Evolutionary conservation across 2,888 invertebrate genomes (phyloP).

Genomic region (Ctena decussata): DNA sequence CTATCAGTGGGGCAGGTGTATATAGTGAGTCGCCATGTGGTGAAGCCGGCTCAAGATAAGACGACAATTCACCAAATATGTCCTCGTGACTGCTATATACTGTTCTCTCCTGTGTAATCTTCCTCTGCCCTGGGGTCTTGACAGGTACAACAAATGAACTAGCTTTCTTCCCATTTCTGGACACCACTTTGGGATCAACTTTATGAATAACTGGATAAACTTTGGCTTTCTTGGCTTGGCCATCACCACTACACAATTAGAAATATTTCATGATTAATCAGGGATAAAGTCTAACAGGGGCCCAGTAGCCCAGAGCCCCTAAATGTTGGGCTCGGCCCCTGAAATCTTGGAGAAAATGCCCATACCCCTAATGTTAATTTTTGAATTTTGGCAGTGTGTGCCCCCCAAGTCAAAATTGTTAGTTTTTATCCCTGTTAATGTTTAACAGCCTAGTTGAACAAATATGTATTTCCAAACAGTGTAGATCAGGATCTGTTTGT

Average conservation of each 20-base stretch:
- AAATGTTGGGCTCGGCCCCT: neutral
- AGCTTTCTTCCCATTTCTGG: neutral
- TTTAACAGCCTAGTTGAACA: no score
- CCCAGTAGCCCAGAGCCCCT: neutral
- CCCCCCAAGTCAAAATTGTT: no score
- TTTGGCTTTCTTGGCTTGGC: neutral
- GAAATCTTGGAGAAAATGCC: neutral
- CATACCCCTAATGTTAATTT: no score
- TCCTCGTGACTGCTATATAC: slow-evolving; percentile 28
- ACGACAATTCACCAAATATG: slow-evolving; percentile 19
- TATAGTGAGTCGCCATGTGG: slow-evolving; percentile 19
- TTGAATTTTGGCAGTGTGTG: no score
- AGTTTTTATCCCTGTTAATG: no score
- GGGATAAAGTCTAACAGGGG: no score
- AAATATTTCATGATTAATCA: no score
- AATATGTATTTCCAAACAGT: no score
- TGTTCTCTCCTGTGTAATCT: neutral
- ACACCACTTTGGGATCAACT: neutral
- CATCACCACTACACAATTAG: neutral
- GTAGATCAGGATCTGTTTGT: no score
- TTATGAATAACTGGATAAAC: slow-evolving; percentile 2
- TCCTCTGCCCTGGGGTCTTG: neutral
- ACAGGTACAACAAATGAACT: neutral
- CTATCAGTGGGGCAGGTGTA: slow-evolving; percentile 32
- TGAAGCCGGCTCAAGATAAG: neutral